Percentiles rank a stretch among this genome's conserved stretches.
These are phyloP conservation scores for Bembecia ichneumoniformis DNA, from an alignment of 2,888 invertebrate species.

Conservation along the genomic window DNA sequence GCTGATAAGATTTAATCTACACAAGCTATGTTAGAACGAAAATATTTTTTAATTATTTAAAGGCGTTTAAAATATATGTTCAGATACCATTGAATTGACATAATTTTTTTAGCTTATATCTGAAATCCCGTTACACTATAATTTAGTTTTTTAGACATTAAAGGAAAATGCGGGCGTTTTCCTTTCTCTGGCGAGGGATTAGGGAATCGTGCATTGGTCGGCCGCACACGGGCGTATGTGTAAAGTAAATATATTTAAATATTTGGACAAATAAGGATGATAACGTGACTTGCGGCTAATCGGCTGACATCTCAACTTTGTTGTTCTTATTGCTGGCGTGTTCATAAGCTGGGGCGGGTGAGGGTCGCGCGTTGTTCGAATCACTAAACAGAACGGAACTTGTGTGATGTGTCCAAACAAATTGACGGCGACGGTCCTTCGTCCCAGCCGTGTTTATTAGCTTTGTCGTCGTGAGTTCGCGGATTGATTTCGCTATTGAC, in stretches of 20 bases:
- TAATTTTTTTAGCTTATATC: too few species aligned
- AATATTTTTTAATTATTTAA: too few species aligned
- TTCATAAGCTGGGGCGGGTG: slow-evolving; percentile 46
- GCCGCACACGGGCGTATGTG: slow-evolving; percentile 14
- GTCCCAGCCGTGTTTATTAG: slow-evolving; percentile 47
- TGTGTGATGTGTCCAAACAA: slow-evolving; percentile 39
- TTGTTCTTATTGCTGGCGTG: slow-evolving; percentile 61
- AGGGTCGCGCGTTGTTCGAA: slow-evolving; percentile 46
- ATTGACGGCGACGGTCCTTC: slow-evolving; percentile 61
- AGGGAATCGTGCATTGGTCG: slow-evolving; percentile 3
- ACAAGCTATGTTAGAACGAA: too few species aligned
- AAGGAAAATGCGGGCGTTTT: too few species aligned
- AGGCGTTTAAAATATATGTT: too few species aligned
- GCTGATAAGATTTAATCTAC: too few species aligned
- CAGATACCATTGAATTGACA: too few species aligned
- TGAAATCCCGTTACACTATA: too few species aligned
- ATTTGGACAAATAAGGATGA: slow-evolving; percentile 38
- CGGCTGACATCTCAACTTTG: slow-evolving; percentile 62
- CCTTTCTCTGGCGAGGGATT: background rate
- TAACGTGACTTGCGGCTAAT: slow-evolving; percentile 54
- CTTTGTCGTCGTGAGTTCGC: slow-evolving; percentile 12
- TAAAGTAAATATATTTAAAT: slow-evolving; percentile 32
- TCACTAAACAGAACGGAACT: slow-evolving; percentile 48
- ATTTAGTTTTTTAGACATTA: too few species aligned
- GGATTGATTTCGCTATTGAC: too few species aligned